Conservation (phyloP, 2,113 vertebrate genomes). For the Galbula dea region DNA sequence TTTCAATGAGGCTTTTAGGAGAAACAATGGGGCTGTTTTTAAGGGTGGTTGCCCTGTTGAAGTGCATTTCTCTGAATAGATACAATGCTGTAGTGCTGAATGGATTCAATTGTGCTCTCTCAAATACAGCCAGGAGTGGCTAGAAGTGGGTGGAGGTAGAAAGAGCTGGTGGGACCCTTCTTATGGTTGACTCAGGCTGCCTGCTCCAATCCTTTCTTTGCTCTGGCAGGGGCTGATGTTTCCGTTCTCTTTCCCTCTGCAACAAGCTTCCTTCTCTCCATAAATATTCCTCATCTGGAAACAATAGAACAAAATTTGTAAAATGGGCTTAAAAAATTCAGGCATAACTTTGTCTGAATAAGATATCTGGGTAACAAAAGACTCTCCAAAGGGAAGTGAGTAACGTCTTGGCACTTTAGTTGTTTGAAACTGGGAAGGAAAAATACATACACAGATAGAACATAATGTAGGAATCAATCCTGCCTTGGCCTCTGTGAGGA, state of each 20-base stretch:
- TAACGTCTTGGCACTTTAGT: neutral
- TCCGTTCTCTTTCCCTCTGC: neutral
- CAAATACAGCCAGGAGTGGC: slow-evolving; percentile 60
- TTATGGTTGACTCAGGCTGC: slow-evolving; percentile 28
- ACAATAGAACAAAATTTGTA: neutral
- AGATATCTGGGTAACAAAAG: neutral
- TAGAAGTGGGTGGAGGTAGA: slow-evolving; percentile 58
- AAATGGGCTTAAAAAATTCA: neutral
- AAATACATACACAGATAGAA: slow-evolving; percentile 36
- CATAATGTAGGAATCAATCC: slow-evolving; percentile 59
- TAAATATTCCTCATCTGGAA: neutral
- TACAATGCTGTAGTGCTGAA: slow-evolving; percentile 55
- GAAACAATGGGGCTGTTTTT: slow-evolving; percentile 56
- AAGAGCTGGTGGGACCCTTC: slow-evolving; percentile 49
- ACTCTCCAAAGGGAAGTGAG: neutral
- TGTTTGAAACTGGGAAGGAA: slow-evolving; percentile 6
- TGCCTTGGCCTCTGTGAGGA: slow-evolving; percentile 46
- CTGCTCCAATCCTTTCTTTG: slow-evolving; percentile 40
- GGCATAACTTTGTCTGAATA: neutral
- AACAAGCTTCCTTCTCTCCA: neutral
- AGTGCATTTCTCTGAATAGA: slow-evolving; percentile 56
- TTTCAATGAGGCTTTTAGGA: slow-evolving; percentile 55
- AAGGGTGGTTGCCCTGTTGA: slow-evolving; percentile 50
- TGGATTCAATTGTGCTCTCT: slow-evolving; percentile 59
- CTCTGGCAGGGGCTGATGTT: neutral